phyloP scores from a whole-genome alignment of 2,888 invertebrate species.

The Oligia strigilis region DNA sequence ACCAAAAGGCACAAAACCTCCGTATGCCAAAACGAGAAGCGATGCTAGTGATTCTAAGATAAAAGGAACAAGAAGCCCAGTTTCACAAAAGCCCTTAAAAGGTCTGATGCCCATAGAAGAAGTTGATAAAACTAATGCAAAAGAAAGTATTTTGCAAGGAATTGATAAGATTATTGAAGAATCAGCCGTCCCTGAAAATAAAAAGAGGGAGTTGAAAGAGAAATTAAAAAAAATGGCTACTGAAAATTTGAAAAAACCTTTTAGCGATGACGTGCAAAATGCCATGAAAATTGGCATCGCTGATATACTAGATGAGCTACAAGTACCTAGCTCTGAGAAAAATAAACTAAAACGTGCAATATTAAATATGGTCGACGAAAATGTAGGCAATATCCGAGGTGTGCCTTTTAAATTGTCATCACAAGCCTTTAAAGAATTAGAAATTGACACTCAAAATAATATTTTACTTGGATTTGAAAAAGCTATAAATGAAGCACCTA shows the following conservation, averaged over 20 bases:
- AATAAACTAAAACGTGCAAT: conserved; percentile 49
- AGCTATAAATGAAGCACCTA: neutral
- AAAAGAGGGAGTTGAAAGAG: neutral
- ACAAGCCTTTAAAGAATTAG: neutral
- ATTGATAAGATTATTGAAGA: neutral
- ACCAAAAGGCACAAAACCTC: conserved; percentile 15
- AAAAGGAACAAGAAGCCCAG: neutral
- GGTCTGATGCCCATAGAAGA: neutral
- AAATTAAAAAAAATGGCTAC: neutral
- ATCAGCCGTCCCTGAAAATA: neutral
- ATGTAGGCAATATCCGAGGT: neutral
- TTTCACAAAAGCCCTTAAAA: neutral
- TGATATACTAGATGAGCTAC: conserved; percentile 5
- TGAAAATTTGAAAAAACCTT: neutral
- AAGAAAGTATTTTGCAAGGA: neutral
- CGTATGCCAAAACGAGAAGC: neutral
- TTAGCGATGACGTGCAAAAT: conserved; percentile 2
- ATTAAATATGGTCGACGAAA: conserved; percentile 33
- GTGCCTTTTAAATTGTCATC: neutral
- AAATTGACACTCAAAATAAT: neutral
- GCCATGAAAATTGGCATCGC: neutral
- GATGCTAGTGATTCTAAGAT: neutral
- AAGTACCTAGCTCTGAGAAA: conserved; percentile 34
- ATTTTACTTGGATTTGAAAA: neutral
- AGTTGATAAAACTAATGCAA: neutral